phyloP scores from a whole-genome alignment of 2,888 invertebrate genomes.

The Lingula anatina region DNA sequence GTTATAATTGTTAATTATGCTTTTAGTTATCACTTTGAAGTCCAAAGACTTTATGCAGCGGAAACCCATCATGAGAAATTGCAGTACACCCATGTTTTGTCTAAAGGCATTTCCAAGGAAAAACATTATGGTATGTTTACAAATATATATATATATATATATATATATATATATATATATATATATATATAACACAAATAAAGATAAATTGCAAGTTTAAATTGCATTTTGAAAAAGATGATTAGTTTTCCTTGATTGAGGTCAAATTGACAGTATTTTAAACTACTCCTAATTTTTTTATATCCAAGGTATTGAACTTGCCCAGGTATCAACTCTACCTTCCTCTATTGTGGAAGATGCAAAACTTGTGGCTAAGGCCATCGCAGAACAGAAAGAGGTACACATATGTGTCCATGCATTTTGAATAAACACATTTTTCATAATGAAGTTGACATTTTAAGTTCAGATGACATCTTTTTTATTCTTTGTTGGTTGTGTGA shows the following conservation, averaged over 20 bases:
- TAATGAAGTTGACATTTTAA: not conserved
- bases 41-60: constrained; percentile 28
- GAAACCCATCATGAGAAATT: constrained; percentile 34
- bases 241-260: too few relatives aligned
- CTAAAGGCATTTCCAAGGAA: constrained; percentile 46
- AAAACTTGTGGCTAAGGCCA: constrained; percentile 21
- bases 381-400: constrained; percentile 31
- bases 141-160: too few relatives aligned
- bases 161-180: too few relatives aligned
- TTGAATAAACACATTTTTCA: not conserved
- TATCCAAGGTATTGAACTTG: constrained; percentile 48
- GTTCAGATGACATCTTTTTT: not conserved
- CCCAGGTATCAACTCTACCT: constrained; percentile 50
- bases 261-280: too few relatives aligned
- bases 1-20: constrained; percentile 8
- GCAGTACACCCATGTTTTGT: constrained; percentile 43
- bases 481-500: too few relatives aligned
- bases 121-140: constrained; percentile 36
- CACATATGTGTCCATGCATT: not conserved
- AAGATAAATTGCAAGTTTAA: too few relatives aligned
- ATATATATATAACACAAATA: too few relatives aligned
- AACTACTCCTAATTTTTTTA: too few relatives aligned
- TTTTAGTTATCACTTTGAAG: constrained; percentile 45
- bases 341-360: constrained; percentile 41
- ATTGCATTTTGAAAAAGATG: too few relatives aligned